These are phyloP conservation scores for Drosophila varians DNA, from an alignment of 1,140 invertebrate species.

Conservation along the genomic window DNA sequence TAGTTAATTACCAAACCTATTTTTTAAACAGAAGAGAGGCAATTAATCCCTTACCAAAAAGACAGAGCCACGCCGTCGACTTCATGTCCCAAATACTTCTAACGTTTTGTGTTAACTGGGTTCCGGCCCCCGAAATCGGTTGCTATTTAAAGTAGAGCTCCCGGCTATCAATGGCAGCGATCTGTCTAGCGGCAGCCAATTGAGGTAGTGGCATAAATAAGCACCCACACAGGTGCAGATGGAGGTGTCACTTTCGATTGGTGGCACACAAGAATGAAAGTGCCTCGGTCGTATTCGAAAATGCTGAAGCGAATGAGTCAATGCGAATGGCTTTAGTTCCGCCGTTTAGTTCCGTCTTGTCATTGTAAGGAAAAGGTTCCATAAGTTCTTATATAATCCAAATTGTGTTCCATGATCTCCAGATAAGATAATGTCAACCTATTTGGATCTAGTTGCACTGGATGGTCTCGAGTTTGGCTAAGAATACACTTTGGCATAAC, in stretches of 20 bases:
- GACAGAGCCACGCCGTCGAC: slow-evolving; percentile 18
- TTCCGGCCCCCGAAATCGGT: slow-evolving; percentile 29
- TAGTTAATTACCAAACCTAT: background rate
- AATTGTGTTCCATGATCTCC: too few relatives aligned
- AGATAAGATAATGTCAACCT: too few relatives aligned
- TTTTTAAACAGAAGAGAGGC: background rate
- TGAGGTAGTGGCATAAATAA: slow-evolving; percentile 48
- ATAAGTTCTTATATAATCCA: too few relatives aligned
- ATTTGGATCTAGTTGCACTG: slow-evolving; percentile 55
- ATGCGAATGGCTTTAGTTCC: background rate
- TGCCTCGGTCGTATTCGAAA: slow-evolving; percentile 15
- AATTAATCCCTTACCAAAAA: slow-evolving; percentile 47
- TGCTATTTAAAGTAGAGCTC: slow-evolving; percentile 55
- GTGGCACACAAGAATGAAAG: slow-evolving; percentile 57
- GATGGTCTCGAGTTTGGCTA: slow-evolving; percentile 43
- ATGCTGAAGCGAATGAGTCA: background rate
- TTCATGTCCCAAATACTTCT: slow-evolving; percentile 50
- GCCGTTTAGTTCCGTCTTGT: background rate
- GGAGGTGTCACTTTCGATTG: slow-evolving; percentile 34
- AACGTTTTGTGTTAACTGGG: slow-evolving; percentile 40
- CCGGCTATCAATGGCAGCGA: slow-evolving; percentile 41
- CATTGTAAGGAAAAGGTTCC: background rate
- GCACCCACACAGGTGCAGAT: slow-evolving; percentile 58
- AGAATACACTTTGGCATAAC: background rate
- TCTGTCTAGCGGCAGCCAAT: slow-evolving; percentile 42